Evolutionary conservation across 2,113 vertebrate species (phyloP).

Genomic region (Petrocephalus zakoni): DNA sequence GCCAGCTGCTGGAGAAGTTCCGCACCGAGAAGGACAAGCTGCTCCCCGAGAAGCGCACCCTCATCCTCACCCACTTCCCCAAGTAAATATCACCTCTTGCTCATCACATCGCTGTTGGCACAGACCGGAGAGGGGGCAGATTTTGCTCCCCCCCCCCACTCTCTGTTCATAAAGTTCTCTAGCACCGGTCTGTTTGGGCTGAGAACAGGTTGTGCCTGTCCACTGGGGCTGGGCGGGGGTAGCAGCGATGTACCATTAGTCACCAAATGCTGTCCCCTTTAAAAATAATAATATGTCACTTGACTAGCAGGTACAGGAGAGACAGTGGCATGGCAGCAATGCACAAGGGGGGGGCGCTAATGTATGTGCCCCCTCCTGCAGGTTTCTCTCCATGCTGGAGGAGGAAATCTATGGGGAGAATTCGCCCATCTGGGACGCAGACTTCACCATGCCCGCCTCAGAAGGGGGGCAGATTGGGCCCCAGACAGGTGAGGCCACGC

Average conservation of each 20-base stretch:
- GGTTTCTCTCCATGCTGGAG: conserved; percentile 98
- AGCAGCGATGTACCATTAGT: background rate
- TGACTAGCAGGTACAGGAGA: background rate
- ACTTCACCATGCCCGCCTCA: conserved; percentile 83
- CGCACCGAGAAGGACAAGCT: conserved; percentile 97
- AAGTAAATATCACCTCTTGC: conserved; percentile 64
- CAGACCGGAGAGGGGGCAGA: background rate
- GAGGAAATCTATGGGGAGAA: conserved; percentile 97
- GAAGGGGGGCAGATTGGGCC: conserved; percentile 83
- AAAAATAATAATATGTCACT: background rate
- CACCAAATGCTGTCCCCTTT: background rate
- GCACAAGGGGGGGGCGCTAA: background rate
- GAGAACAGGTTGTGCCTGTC: background rate
- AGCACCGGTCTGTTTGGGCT: background rate
- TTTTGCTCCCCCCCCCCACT: background rate
- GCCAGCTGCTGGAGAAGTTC: conserved; percentile 96
- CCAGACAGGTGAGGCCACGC: conserved; percentile 69
- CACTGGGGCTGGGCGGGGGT: background rate
- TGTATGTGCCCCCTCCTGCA: conserved; percentile 36
- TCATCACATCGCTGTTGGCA: background rate
- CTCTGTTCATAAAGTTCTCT: background rate
- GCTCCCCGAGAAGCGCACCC: conserved; percentile 90
- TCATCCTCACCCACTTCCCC: conserved; percentile 97
- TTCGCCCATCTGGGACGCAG: conserved; percentile 94
- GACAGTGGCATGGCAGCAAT: background rate